These are phyloP conservation scores for Rallus limicola DNA, from an alignment of 2,113 vertebrate genomes.

Conservation along the genomic window DNA sequence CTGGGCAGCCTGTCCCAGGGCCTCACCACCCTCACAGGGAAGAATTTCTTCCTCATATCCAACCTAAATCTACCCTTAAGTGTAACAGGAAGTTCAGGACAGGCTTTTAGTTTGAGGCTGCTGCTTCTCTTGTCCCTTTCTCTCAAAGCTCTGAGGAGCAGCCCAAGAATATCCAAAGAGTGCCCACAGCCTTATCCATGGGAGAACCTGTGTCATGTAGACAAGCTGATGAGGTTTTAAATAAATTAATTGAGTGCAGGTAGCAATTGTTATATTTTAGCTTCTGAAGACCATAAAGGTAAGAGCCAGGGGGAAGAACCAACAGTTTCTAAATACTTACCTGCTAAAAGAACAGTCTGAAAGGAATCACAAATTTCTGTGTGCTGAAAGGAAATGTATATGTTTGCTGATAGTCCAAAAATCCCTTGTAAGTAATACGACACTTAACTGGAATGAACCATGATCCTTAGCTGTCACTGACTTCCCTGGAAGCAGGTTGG, in stretches of 20 bases:
- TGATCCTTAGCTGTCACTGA: background rate
- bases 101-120: background rate
- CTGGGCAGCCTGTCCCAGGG: no score
- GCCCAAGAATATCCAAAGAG: background rate
- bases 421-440: background rate
- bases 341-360: background rate
- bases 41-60: no score
- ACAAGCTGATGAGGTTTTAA: background rate
- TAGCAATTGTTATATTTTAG: background rate
- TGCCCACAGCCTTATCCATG: background rate
- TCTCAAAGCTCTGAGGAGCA: background rate
- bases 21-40: no score
- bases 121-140: background rate
- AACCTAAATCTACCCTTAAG: no score
- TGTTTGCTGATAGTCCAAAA: background rate
- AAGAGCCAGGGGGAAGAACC: background rate
- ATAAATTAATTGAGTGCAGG: background rate
- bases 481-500: background rate
- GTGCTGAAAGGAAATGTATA: background rate
- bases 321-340: background rate
- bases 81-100: background rate
- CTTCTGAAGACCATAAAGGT: background rate
- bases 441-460: background rate
- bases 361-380: no score
- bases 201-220: background rate